Base-by-base conservation (phyloP, 2,888 invertebrate genomes). In the Smittia sp. region DNA sequence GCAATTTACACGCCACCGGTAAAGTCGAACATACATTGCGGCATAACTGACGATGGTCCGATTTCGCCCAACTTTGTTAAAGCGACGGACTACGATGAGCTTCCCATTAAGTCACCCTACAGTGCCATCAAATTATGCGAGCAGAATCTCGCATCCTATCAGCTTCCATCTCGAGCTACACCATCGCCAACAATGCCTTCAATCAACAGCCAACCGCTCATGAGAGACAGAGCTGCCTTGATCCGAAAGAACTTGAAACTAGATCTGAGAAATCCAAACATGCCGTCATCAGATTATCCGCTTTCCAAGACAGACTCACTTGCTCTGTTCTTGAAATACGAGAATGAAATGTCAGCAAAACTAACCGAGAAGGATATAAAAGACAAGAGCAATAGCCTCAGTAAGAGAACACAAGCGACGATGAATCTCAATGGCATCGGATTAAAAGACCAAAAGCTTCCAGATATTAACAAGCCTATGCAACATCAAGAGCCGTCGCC, bases 381-480 rank as follows among this genome's bases (percentile, higher is more conserved):
- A 75, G 83, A 83, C 39, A 81, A 83, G 76, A 82, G 80, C 75
- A 79, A 79, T 75, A 81, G 77, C 25, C 76, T 83, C 15, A 83
- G 81, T 74, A 83, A 82, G 75, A 82, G 82, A 75, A 80, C 82
- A 46, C 46, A 46, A 78, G 83, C 84, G 75, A 84, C 85, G 25
- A 22, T 18, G 9, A 58, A 58, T 18, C 11, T 39, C n/a, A 67
- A 15, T 11, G n/a, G 18, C 9, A 54, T 39, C 41, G 27, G 27
- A 18, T 9, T 83, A 82, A 27, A 41, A 83, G 85, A 81, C 84
- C 85, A 83, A 84, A 85, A 79, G 84, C 85, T 20, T 84, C 85
- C 75, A 84, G 84, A 74, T 83, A 83, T 78, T 84, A 76, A 83
- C 80, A 76, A 83, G 79, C 77, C 82, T 78, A 78, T 78, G 84